phyloP scores from a whole-genome alignment of 2,888 invertebrate species.

The Dione juno region DNA sequence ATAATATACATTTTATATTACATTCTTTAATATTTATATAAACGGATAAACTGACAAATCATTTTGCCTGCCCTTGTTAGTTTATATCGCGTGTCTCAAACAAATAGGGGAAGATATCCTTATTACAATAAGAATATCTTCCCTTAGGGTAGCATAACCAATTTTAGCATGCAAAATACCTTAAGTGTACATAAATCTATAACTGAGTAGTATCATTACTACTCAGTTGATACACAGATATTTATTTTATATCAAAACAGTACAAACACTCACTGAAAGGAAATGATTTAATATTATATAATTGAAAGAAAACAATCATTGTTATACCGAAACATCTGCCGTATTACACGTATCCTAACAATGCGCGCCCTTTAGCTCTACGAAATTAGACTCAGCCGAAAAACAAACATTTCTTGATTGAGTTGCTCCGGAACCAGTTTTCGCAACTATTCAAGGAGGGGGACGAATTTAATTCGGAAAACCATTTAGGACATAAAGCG shows the following conservation, averaged over 20 bases:
- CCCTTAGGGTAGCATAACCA: too few relatives aligned
- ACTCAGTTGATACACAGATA: background rate
- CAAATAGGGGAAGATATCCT: background rate
- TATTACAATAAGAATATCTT: background rate
- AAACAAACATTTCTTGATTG: conserved; percentile 79
- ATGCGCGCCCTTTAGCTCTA: conserved; percentile 53
- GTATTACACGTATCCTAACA: conserved; percentile 55
- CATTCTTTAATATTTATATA: background rate
- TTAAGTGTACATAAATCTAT: too few relatives aligned
- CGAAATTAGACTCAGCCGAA: conserved; percentile 70
- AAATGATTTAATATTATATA: conserved; percentile 25
- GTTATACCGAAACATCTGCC: conserved; percentile 62
- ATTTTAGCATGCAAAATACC: too few relatives aligned
- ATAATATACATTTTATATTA: background rate
- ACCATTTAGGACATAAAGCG: conserved; percentile 57
- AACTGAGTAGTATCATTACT: too few relatives aligned
- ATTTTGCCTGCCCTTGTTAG: background rate
- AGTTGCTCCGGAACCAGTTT: conserved; percentile 66
- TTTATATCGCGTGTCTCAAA: background rate
- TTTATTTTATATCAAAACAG: background rate
- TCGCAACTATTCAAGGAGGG: conserved; percentile 58
- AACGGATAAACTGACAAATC: background rate
- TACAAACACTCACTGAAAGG: background rate
- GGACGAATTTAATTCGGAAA: conserved; percentile 68
- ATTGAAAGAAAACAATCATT: conserved; percentile 51